Percentiles rank a stretch among this genome's conserved stretches.
Evolutionary conservation across 2,113 vertebrate genomes (phyloP).

Genomic region (Cavia porcellus): DNA sequence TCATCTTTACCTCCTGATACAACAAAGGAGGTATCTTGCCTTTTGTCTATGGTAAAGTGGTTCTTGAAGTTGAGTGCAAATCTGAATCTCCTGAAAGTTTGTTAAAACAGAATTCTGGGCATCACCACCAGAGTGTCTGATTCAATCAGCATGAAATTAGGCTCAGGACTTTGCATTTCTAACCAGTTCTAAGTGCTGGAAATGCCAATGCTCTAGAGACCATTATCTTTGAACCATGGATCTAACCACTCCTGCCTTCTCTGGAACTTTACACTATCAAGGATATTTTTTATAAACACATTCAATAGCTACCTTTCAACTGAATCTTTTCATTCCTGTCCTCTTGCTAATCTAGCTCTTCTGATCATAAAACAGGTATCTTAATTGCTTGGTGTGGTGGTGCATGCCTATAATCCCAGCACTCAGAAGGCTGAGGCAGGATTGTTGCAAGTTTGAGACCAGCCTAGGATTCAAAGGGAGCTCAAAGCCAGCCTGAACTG

Average conservation of each 20-base stretch:
- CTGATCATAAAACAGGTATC: neutral
- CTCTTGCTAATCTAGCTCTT: neutral
- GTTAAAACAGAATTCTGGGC: neutral
- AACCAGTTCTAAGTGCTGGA: conserved; percentile 1
- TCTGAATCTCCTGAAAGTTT: neutral
- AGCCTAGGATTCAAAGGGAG: too few relatives aligned
- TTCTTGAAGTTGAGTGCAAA: conserved; percentile 21
- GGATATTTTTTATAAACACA: neutral
- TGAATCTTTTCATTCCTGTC: conserved; percentile 12
- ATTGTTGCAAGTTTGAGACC: too few relatives aligned
- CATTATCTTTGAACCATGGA: neutral
- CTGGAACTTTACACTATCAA: neutral
- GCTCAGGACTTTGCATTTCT: neutral
- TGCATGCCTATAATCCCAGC: too few relatives aligned
- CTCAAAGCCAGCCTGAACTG: too few relatives aligned
- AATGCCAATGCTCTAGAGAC: neutral
- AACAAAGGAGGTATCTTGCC: neutral
- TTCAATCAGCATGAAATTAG: neutral
- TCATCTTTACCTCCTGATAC: conserved; percentile 25
- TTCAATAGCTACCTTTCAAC: conserved; percentile 1
- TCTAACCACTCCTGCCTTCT: neutral
- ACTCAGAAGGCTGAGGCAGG: too few relatives aligned
- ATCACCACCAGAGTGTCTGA: neutral
- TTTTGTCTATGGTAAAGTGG: conserved; percentile 2
- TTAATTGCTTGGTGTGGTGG: neutral